Conservation (phyloP, 2,113 vertebrate genomes). For the Siniperca chuatsi region DNA sequence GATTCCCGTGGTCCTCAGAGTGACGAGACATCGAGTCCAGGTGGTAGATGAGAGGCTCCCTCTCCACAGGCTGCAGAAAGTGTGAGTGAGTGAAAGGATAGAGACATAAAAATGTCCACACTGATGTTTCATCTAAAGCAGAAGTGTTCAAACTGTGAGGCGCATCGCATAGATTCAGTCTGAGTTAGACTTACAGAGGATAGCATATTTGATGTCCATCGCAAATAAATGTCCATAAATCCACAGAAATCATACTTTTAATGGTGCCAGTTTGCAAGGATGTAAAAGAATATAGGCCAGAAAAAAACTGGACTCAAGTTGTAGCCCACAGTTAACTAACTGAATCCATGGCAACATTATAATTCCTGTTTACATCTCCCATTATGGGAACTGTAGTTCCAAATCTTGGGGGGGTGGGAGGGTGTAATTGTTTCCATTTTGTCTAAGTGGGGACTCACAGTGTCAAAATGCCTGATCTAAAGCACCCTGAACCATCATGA, state of each 20-base stretch:
- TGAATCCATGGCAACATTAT: no score
- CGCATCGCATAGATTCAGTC: no score
- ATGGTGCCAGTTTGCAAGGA: background rate
- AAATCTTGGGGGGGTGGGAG: no score
- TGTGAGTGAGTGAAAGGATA: background rate
- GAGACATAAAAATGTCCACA: background rate
- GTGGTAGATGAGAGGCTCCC: slow-evolving; percentile 90
- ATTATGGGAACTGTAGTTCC: background rate
- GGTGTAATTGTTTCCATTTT: no score
- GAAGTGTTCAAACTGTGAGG: background rate
- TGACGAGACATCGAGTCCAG: slow-evolving; percentile 81
- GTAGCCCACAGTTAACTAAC: no score
- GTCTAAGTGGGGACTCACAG: background rate
- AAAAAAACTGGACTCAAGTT: background rate
- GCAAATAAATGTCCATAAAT: no score
- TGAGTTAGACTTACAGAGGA: no score
- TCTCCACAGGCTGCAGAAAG: slow-evolving; percentile 70
- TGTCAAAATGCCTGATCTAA: no score
- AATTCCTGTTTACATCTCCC: no score
- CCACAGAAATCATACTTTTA: no score
- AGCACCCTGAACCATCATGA: background rate
- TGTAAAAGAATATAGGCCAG: background rate
- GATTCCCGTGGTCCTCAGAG: slow-evolving; percentile 72
- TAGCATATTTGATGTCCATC: no score
- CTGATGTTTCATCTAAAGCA: background rate